Evolutionary conservation across 2,888 invertebrate genomes (phyloP), one percentile per base, ranked within the genome.

Genomic region (Tupiocoris notatus): DNA sequence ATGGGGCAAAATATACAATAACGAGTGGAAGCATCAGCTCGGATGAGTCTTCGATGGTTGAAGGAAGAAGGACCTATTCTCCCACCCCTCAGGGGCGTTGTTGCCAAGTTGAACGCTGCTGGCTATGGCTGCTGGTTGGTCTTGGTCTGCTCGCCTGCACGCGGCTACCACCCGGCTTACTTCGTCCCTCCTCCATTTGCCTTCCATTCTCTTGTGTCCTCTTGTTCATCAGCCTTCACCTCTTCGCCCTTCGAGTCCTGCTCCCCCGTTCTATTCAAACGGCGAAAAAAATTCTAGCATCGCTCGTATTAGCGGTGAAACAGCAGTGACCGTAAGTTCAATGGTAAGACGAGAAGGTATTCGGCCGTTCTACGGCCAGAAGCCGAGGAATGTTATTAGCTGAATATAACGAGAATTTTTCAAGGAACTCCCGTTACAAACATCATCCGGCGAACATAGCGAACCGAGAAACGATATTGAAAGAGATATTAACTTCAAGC

Each of bases 41-140:
- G 12, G 39, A 7, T 12, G 39, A 12, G 39, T 12, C 3, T 39
- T 39, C 6, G 39, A 39, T 39, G 6, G 39, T 12, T 12, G 39
- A 39, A 39, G 39, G 39, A 39, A 39, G 39, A 39, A 39, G 39
- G 39, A 39, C 39, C 39, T 39, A 39, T 39, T 67, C 67, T 67
- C 67, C 67, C 67, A 67, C 67, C 67, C 58, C 62, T 39, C 6
- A 59, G 20, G 73, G 62, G 73, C 73, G 63, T 73, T 73, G 73
- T 73, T 73, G 73, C 73, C 73, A 63, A 63, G 73, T 73, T 62
- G 63, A 67, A 67, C 67, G 56, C 39, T 7, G 39, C 39, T 39
- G 39, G 39, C 39, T 39, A n/a, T n/a, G n/a, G 39, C 39, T 39
- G 39, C 39, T 39, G 39, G 39, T 39, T 39, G 39, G 39, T 39